Evolutionary conservation across 2,888 invertebrate species (phyloP), one percentile per base, ranked within the genome.

Genomic region (Pinctada fucata): DNA sequence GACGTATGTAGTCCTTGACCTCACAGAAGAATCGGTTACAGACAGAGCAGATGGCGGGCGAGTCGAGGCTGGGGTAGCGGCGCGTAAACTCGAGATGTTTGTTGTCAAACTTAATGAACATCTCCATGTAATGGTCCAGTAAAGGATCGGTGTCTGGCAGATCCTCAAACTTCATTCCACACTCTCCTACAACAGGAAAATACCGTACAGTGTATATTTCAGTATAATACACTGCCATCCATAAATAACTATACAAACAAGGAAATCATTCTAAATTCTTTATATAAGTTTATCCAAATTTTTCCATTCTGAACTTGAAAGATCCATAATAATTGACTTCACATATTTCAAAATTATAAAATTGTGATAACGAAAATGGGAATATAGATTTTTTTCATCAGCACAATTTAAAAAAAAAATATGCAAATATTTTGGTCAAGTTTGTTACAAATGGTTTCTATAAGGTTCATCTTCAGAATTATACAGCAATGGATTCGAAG

Each of bases 111-210:
- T 72, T 77, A 31, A 70, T 72, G 13, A 83, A 47, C 13, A 76
- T 77, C n/a, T 81, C 79, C 58, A 75, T 48, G 68, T 83, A 83
- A 58, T 83, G 83, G 3, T 78, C 69, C 69, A 52, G 58, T 52
- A 52, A 52, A 5, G 58, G 58, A 52, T 52, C 58, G 58, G 58
- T 8, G 10, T 52, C 58, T 52, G 58, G 5, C 6, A 8, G 6
- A 10, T 52, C 58, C 10, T 52, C 10, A 10, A 52, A 52, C 6
- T 8, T 52, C 58, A 8, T 5, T 5, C 58, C 58, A 52, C 58
- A 52, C 10, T 52, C 58, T 8, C 58, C 58, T 52, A n/a, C n/a
- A n/a, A n/a, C n/a, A n/a, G n/a, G 58, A 10, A 52, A 52, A 10
- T 52, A 52, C 6, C 6, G 10, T 52, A 8, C 58, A 52, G 58